Conservation (phyloP, 2,113 vertebrate species). For the Chlamydotis undulata region DNA sequence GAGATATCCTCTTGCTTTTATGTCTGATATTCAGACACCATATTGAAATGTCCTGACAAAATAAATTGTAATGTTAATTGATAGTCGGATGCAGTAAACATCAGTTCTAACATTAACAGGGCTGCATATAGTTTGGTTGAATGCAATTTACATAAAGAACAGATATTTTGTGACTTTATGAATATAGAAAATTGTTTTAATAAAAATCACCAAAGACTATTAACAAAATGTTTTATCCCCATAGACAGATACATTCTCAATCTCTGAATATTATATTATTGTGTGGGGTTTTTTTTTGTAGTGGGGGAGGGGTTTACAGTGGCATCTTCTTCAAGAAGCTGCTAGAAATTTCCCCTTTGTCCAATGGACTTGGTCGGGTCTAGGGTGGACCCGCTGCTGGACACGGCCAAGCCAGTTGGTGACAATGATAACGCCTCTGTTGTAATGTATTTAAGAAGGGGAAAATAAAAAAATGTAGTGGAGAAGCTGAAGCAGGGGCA, state of each 20-base stretch:
- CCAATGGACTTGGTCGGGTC: too few species aligned
- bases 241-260: not conserved
- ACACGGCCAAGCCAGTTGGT: too few species aligned
- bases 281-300: too few species aligned
- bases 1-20: not conserved
- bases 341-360: too few species aligned
- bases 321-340: too few species aligned
- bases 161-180: not conserved
- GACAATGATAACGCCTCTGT: too few species aligned
- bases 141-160: not conserved
- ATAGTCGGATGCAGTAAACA: not conserved
- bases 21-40: not conserved
- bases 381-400: too few species aligned
- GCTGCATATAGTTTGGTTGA: not conserved
- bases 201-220: not conserved
- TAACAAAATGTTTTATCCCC: not conserved
- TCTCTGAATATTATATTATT: not conserved
- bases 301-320: too few species aligned
- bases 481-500: too few species aligned
- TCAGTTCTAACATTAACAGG: not conserved
- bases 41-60: not conserved
- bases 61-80: not conserved
- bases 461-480: too few species aligned
- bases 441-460: too few species aligned
- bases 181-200: not conserved